Evolutionary conservation across 2,797 vertebrate species (phyloP), one percentile per base, ranked within the genome.

Genomic region (Parambassis ranga): DNA sequence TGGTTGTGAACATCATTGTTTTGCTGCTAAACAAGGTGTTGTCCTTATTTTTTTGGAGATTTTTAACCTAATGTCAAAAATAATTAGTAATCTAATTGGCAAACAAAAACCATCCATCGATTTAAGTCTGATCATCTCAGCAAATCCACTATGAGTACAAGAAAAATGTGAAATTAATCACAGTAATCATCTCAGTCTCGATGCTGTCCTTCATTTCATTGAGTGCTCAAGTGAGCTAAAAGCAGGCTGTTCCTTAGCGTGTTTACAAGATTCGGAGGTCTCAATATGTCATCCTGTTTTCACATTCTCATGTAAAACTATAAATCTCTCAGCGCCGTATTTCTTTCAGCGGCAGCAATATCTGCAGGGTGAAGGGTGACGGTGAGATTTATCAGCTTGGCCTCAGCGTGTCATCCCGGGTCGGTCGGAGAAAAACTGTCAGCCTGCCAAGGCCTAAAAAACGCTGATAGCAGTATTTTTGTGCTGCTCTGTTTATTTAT

Each of bases 381-480:
- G 53, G 57, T 7, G 63, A 84, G 83, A 77, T 86, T 69, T 78
- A 81, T 79, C 52, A 23, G 62, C 69, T 26, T 19, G 75, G 75
- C 49, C 56, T 5, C 77, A 56, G 64, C 27, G 52, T 64, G 62
- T 75, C 66, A 52, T 76, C 65, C 65, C 31, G 9, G 36, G 28
- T 64, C 7, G 36, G 28, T 64, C 7, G 19, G 22, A 60, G 47
- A 55, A 68, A 58, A 1, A 18, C 65, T 80, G 77, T 71, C 74
- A 65, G 42, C 51, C 2, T 16, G 72, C 76, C 71, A 67, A 68
- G 42, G 66, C 56, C 59, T 47, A 20, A 3, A 39, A 48, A 61
- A 9, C 70, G 57, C 51, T 22, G n/a, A n/a, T n/a, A n/a, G n/a
- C n/a, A 46, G 26, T 57, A 30, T 42, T 38, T 57, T 58, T 61